phyloP scores from a whole-genome alignment of 2,113 vertebrate species.

The Miniopterus natalensis region DNA sequence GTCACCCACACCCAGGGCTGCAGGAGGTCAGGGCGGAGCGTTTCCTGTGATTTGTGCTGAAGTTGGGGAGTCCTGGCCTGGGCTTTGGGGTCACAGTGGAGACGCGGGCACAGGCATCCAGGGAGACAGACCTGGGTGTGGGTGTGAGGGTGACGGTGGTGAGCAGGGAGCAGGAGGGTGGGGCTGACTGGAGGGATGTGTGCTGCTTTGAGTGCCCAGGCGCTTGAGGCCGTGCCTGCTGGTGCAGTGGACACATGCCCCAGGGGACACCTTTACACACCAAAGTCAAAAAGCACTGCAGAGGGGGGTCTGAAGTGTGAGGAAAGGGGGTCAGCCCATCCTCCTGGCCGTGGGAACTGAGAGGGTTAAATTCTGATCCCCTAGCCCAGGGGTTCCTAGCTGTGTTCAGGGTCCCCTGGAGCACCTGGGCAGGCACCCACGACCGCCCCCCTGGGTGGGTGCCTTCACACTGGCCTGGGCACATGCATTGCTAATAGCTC shows the following conservation, averaged over 20 bases:
- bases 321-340: not conserved
- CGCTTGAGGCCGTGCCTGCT: not conserved
- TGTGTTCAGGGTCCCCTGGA: not conserved
- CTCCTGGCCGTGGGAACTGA: not conserved
- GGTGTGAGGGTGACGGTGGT: too few relatives aligned
- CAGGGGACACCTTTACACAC: not conserved
- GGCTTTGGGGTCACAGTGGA: not conserved
- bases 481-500: not conserved
- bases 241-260: not conserved
- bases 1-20: not conserved
- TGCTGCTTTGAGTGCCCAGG: not conserved
- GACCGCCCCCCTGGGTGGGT: not conserved
- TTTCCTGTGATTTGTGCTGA: not conserved
- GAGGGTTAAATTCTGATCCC: not conserved
- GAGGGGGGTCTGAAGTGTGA: not conserved
- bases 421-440: not conserved
- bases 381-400: not conserved
- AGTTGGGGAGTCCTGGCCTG: not conserved
- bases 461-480: not conserved
- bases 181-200: not conserved
- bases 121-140: not conserved
- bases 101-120: not conserved
- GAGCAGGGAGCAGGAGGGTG: not conserved
- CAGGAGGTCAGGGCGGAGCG: not conserved
- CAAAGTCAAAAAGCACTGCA: not conserved